phyloP scores from a whole-genome alignment of 1,140 invertebrate species.

The Trichonephila clavata region DNA sequence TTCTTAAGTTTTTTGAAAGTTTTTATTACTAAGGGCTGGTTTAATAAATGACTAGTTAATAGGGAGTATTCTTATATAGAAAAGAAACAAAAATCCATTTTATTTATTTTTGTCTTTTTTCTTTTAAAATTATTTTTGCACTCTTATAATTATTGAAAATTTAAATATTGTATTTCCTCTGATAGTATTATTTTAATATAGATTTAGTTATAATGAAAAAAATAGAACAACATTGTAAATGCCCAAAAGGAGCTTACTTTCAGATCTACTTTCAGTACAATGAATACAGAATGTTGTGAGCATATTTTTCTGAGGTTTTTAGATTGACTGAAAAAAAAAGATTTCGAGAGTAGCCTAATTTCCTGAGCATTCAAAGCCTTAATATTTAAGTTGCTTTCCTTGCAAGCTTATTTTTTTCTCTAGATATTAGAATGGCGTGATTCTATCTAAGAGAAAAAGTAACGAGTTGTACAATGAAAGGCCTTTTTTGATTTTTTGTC shows the following conservation, averaged over 20 bases:
- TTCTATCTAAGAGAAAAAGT: conserved; percentile 33
- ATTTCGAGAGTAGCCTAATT: conserved; percentile 19
- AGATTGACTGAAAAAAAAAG: not conserved
- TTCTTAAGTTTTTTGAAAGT: too few species aligned
- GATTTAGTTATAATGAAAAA: too few species aligned
- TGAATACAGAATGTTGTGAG: not conserved
- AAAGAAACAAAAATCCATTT: too few species aligned
- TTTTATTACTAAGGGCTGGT: too few species aligned
- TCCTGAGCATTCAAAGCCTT: not conserved
- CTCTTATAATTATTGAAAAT: too few species aligned
- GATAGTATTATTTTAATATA: too few species aligned
- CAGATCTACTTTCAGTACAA: conserved; percentile 3
- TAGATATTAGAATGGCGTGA: conserved; percentile 31
- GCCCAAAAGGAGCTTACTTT: not conserved
- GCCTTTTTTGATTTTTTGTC: conserved; percentile 25
- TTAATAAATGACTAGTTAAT: too few species aligned
- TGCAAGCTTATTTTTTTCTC: not conserved
- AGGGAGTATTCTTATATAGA: too few species aligned
- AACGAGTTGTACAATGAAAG: not conserved
- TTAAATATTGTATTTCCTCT: too few species aligned
- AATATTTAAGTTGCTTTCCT: not conserved
- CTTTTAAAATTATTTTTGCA: too few species aligned
- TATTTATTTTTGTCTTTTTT: too few species aligned
- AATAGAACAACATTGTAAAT: too few species aligned
- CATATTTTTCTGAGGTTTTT: conserved; percentile 1